Evolutionary conservation across 2,113 vertebrate species (phyloP), one percentile per base, ranked within the genome.

Genomic region (Pachypanchax playfairii): DNA sequence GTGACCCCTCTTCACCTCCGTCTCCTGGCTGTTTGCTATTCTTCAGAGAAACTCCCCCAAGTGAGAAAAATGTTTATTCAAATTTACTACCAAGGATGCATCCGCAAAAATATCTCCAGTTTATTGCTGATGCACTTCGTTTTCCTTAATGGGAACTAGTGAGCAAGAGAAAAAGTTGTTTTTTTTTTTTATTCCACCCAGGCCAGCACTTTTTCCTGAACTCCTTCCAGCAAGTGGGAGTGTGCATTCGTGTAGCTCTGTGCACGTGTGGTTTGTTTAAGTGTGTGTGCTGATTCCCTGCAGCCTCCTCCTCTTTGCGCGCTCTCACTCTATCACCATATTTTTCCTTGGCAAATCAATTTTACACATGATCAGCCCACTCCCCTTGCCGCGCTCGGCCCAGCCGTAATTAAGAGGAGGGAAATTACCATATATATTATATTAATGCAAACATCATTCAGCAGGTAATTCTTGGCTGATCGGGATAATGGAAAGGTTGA

Each of bases 401-500:
- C 96, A 93, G 95, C 92, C 94, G 96, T 99, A 98, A 99, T 99
- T 99, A 99, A 99, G 97, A 97, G 95, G 92, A 95, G 86, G 85
- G 95, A 96, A 98, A 98, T 99, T 99, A 98, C 95, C 97, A 99
- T 99, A 98, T 99, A 99, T 99, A 99, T 99, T 98, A 99, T 99
- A 99, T 99, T 99, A 99, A 99, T 98, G 96, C 97, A 99, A 98
- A 99, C 97, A 99, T 98, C 96, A 97, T 97, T 98, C 96, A 95
- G 95, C 94, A 96, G 95, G 96, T 99, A 99, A 99, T 98, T 98
- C 97, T 97, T 94, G 94, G 95, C 96, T 99, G 96, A 99, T 98
- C 95, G 95, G 96, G 96, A 98, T 98, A 99, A 99, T 98, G 96
- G 95, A 96, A 96, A 98, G 96, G 97, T 98, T 99, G 94, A 98